Base-by-base conservation (phyloP, 2,113 vertebrate genomes). In the Catagonus wagneri region DNA sequence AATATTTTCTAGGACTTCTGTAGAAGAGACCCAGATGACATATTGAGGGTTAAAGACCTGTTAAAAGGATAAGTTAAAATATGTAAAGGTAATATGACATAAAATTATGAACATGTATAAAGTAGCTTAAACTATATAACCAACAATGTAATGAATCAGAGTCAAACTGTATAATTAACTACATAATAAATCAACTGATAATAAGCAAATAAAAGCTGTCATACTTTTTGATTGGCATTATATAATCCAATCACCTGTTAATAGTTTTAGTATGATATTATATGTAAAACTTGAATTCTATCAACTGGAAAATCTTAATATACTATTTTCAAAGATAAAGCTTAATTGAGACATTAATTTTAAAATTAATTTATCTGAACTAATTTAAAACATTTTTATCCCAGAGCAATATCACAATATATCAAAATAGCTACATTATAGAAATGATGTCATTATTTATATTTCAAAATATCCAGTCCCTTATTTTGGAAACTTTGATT, bases 341-440 rank as follows among this genome's bases (percentile, higher is more conserved):
- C 13, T 78, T 89, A 81, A 94, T 63, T 83, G 89, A 89, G 25
- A 81, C 16, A 83, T 23, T 66, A 58, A 36, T 87, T 60, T 84
- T 22, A 16, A 92, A 85, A 52, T 72, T 9, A 54, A 61, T 14
- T 83, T 74, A 54, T 66, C 34, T 83, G 89, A 79, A 89, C 27
- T 95, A 80, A 83, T 34, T 83, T 72, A 92, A 95, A 91, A 91
- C 39, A 69, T 61, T 29, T 93, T 96, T 15, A 54, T 75, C 39
- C 8, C 25, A 71, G 6, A 85, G 7, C 12, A 69, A 69, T 54
- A 3, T 90, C 32, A 92, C 4, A 95, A n/a, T 68, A 14, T 29
- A 86, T 34, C 3, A 89, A 50, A 94, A 84, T 61, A 88, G 4
- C 44, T 63, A 56, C 12, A 36, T 65, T 76, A 94, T 34, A 95